Percentiles rank a stretch among this genome's conserved stretches.
These are phyloP conservation scores for Phocoena sinus DNA, from an alignment of 2,113 vertebrate genomes.

Conservation along the genomic window DNA sequence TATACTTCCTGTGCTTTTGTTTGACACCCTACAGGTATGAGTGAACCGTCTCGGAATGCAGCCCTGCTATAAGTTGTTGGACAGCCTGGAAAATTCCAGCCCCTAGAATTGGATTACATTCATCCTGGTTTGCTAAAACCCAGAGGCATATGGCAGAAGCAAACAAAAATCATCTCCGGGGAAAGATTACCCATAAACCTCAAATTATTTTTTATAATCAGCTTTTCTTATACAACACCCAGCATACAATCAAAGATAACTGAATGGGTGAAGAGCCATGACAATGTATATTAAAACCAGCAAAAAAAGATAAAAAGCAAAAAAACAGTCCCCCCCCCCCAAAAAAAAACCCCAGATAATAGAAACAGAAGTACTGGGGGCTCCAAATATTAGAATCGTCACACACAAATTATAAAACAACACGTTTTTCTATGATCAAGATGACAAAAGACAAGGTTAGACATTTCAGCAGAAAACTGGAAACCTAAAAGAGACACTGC, in stretches of 20 bases:
- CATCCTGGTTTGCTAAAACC: neutral
- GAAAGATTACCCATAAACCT: neutral
- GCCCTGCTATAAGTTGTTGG: neutral
- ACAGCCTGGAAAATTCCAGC: neutral
- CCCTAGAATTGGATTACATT: neutral
- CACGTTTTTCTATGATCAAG: too few species aligned
- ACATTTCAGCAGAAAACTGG: neutral
- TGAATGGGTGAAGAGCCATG: neutral
- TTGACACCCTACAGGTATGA: neutral
- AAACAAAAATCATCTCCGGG: neutral
- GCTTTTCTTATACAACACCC: neutral
- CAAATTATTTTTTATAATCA: neutral
- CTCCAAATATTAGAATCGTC: accelerated
- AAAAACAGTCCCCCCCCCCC: too few species aligned
- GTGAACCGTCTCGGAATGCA: too few species aligned
- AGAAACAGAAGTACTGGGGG: too few species aligned
- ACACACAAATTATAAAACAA: neutral
- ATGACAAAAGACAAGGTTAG: neutral
- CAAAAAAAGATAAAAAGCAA: neutral
- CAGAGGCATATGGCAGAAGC: too few species aligned
- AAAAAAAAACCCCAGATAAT: neutral
- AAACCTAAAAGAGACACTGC: neutral
- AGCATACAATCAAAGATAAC: neutral
- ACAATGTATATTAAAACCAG: neutral
- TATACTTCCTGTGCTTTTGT: neutral